Conservation (phyloP, 2,113 vertebrate species). For the Zeus faber region DNA sequence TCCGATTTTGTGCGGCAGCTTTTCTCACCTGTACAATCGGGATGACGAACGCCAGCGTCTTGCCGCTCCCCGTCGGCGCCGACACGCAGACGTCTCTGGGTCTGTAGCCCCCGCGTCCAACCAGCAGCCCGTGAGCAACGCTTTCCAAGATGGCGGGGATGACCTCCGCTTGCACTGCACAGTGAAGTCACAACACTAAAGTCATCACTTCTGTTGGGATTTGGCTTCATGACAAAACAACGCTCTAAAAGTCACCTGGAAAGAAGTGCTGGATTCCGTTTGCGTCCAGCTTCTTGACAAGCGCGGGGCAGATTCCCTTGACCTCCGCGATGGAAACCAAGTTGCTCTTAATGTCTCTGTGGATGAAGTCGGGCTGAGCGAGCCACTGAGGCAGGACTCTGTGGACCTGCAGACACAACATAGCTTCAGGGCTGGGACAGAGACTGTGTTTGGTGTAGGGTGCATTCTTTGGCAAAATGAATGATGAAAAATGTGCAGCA, state of each 20-base stretch:
- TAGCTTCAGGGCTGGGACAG: not conserved
- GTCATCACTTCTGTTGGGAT: not conserved
- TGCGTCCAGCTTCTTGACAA: constrained; percentile 76
- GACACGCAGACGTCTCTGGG: constrained; percentile 93
- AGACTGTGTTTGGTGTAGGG: no score
- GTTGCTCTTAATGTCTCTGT: constrained; percentile 79
- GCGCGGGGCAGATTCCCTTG: constrained; percentile 74
- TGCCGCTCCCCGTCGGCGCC: constrained; percentile 94
- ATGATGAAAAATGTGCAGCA: no score
- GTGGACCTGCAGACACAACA: constrained; percentile 71
- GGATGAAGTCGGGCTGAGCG: constrained; percentile 80
- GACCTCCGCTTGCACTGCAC: constrained; percentile 87
- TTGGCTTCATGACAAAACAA: no score
- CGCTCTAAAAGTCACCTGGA: constrained; percentile 82
- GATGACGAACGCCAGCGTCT: constrained; percentile 90
- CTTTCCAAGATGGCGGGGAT: constrained; percentile 88
- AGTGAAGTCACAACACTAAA: not conserved
- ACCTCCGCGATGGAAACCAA: constrained; percentile 72
- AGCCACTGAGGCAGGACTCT: constrained; percentile 89
- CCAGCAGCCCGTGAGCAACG: constrained; percentile 70
- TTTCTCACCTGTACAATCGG: constrained; percentile 90
- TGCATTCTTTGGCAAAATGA: no score
- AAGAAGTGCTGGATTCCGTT: constrained; percentile 85
- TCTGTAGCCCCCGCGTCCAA: constrained; percentile 81
- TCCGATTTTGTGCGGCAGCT: no score